Conservation (phyloP, 1,140 invertebrate genomes). For the Anastatus disparis region DNA sequence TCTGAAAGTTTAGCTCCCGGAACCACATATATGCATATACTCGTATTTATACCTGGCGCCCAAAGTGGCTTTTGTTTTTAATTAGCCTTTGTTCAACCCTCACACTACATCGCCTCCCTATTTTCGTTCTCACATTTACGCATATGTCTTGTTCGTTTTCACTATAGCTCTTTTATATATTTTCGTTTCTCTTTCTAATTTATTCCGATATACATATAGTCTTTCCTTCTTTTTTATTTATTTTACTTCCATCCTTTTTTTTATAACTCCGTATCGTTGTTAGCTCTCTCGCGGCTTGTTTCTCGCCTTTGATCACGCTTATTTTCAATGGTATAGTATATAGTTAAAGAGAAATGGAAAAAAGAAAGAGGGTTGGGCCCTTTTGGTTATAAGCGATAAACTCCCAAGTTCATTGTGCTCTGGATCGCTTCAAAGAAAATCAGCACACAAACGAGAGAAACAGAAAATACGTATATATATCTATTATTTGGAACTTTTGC, state of each 20-base stretch:
- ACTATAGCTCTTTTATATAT: not conserved
- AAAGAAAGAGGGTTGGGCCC: not conserved
- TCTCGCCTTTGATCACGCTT: not conserved
- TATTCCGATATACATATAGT: too few species aligned
- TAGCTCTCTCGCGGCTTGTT: too few species aligned
- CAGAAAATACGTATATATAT: not conserved
- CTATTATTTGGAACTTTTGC: too few species aligned
- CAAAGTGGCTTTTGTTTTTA: constrained; percentile 17
- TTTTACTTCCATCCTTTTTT: too few species aligned
- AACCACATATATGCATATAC: not conserved
- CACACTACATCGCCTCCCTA: not conserved
- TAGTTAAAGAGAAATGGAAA: too few species aligned
- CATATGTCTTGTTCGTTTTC: too few species aligned
- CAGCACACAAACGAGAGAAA: not conserved
- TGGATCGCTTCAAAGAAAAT: not conserved
- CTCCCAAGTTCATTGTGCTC: constrained; percentile 1
- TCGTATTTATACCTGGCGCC: not conserved
- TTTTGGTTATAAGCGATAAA: not conserved
- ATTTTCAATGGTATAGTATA: not conserved
- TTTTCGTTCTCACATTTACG: not conserved
- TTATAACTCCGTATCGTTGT: too few species aligned
- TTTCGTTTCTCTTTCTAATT: not conserved
- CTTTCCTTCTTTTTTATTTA: not conserved
- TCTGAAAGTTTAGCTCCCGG: too few species aligned
- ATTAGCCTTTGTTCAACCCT: constrained; percentile 4